These are phyloP conservation scores for Phrynocephalus forsythii DNA, from an alignment of 2,797 vertebrate species.

Conservation along the genomic window DNA sequence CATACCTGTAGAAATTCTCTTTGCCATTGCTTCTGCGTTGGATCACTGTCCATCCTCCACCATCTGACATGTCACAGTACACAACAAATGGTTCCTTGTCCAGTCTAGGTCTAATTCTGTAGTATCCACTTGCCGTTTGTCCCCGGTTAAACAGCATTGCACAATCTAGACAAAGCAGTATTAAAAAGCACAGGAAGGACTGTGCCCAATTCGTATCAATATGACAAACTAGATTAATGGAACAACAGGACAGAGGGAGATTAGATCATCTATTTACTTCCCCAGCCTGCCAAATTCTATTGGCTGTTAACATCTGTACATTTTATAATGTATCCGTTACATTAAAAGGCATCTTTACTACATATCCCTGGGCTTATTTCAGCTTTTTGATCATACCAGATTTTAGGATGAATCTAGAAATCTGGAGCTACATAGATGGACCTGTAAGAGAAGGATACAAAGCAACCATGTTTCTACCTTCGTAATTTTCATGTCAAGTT, in stretches of 20 bases:
- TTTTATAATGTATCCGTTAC: not conserved
- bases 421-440: not conserved
- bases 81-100: constrained; percentile 84
- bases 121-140: constrained; percentile 83
- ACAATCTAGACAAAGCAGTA: constrained; percentile 76
- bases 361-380: not conserved
- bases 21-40: constrained; percentile 87
- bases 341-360: not conserved
- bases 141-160: constrained; percentile 83
- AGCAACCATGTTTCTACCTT: not conserved
- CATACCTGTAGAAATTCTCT: constrained; percentile 88
- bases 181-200: fast-evolving
- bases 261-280: not conserved
- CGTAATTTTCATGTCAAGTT: not conserved
- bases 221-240: not conserved
- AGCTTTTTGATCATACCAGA: not conserved
- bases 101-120: constrained; percentile 82
- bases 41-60: constrained; percentile 91
- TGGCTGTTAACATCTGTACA: not conserved
- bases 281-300: not conserved
- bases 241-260: not conserved
- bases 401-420: too few relatives aligned
- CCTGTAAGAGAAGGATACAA: not conserved
- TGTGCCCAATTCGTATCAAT: not conserved
- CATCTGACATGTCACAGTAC: constrained; percentile 92